Base-by-base conservation (phyloP, 2,797 vertebrate genomes). In the Liparis tanakae region DNA sequence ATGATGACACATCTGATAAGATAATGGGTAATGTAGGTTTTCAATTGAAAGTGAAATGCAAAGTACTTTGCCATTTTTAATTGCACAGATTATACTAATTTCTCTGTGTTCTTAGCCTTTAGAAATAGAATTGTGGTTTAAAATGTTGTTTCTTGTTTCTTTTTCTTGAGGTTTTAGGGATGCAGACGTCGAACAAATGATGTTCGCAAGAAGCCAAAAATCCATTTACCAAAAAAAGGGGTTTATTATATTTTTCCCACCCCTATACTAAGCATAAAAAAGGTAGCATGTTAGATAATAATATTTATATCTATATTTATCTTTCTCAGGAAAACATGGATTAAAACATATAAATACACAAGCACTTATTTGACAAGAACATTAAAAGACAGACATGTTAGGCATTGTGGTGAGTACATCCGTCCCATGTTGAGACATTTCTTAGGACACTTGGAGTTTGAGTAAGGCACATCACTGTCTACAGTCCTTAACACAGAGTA, bases 301-400 rank as follows among this genome's bases (percentile, higher is more conserved):
- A 87, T 88, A 82, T 85, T 81, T 85, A 87, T 79, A 87, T 86
- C 13, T 85, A 87, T 79, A 87, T 86, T 13, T 41, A 41, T 41
- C 34, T 71, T 60, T 71, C 78, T 85, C 73, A 85, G 76, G 85
- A 92, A 90, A 91, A 91, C 79, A 91, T 80, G 78, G 90, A 93
- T 92, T 94, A 93, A 92, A 91, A 90, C 79, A 87, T 74, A 91
- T 94, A 94, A 94, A 94, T 94, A 94, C 89, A 93, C 64, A 70
- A 76, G 88, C 54, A 67, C 63, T 63, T 67, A 61, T 80, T 60
- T 61, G 79, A 88, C 88, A 91, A 88, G 83, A 84, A 88, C 74
- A 80, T 63, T 64, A 81, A 79, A 89, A 77, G 69, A 88, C 55
- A 70, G 76, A 79, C 74, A 64, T 85, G 87, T 94, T 94, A 94